Conservation (phyloP, 2,113 vertebrate genomes). For the Pyxicephalus adspersus region DNA sequence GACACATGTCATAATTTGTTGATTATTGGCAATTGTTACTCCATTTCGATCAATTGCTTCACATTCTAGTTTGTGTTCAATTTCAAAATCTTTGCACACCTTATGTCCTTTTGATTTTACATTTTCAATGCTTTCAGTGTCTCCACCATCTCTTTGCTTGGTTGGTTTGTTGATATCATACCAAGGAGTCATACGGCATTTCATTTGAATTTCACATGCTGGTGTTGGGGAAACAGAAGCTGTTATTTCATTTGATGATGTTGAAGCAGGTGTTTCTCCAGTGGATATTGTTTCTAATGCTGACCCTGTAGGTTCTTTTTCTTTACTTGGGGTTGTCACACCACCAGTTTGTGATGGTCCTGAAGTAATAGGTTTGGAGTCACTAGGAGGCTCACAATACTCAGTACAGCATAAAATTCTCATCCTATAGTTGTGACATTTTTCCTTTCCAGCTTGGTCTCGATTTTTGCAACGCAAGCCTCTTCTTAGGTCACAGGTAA, state of each 20-base stretch:
- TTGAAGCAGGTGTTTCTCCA: background rate
- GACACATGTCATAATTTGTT: conserved; percentile 24
- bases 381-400: background rate
- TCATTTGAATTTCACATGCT: conserved; percentile 13
- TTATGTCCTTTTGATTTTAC: conserved; percentile 11
- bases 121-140: conserved; percentile 6
- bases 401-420: no score
- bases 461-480: no score
- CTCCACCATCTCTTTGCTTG: conserved; percentile 5
- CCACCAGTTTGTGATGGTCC: background rate
- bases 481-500: no score
- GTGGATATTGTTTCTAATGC: background rate
- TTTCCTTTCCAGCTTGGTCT: no score
- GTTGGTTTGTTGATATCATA: conserved; percentile 13
- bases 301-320: background rate
- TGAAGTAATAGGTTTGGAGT: background rate
- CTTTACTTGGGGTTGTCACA: background rate
- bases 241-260: conserved; percentile 5
- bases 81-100: background rate
- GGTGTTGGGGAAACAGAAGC: background rate
- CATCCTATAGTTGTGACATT: no score
- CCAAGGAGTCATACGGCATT: conserved; percentile 31
- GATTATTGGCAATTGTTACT: background rate
- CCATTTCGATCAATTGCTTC: background rate
- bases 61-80: conserved; percentile 25